Conservation (phyloP, 2,113 vertebrate species). For the Chascanopsetta lugubris region DNA sequence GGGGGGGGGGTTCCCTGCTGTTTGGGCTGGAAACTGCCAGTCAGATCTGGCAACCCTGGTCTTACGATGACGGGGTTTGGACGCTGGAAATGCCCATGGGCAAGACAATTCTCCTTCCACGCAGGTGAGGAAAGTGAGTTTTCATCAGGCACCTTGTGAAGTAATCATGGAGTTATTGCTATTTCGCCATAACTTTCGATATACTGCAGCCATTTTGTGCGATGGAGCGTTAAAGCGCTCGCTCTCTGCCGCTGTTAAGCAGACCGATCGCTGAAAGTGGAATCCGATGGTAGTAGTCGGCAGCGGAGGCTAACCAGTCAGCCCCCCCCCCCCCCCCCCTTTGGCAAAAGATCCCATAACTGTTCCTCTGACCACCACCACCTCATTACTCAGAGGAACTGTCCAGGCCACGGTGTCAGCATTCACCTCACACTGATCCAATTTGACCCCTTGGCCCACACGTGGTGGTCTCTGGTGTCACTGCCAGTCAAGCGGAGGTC, state of each 20-base stretch:
- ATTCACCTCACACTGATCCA: conserved; percentile 56
- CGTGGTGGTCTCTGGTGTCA: conserved; percentile 34
- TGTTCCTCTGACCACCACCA: too few relatives aligned
- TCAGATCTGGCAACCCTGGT: too few relatives aligned
- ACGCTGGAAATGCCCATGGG: not conserved
- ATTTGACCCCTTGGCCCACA: conserved; percentile 57
- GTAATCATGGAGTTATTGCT: conserved; percentile 29
- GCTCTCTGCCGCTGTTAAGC: conserved; percentile 14
- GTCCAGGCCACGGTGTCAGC: conserved; percentile 50
- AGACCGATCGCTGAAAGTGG: conserved; percentile 14
- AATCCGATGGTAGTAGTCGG: conserved; percentile 21
- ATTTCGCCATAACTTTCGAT: conserved; percentile 39
- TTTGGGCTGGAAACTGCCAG: too few relatives aligned
- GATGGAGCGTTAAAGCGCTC: not conserved
- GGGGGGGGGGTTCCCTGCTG: not conserved
- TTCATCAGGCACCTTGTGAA: conserved; percentile 9
- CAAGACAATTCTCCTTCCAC: conserved; percentile 1
- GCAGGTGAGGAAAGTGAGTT: conserved; percentile 1
- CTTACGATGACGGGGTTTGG: not conserved
- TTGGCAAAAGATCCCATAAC: too few relatives aligned
- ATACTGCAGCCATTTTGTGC: conserved; percentile 9
- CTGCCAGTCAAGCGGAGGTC: conserved; percentile 63
- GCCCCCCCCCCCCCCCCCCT: too few relatives aligned
- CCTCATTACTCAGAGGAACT: conserved; percentile 65
- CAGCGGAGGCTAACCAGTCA: conserved; percentile 8